These are phyloP conservation scores for Babyrousa celebensis DNA, from an alignment of 2,797 vertebrate species.

Conservation along the genomic window DNA sequence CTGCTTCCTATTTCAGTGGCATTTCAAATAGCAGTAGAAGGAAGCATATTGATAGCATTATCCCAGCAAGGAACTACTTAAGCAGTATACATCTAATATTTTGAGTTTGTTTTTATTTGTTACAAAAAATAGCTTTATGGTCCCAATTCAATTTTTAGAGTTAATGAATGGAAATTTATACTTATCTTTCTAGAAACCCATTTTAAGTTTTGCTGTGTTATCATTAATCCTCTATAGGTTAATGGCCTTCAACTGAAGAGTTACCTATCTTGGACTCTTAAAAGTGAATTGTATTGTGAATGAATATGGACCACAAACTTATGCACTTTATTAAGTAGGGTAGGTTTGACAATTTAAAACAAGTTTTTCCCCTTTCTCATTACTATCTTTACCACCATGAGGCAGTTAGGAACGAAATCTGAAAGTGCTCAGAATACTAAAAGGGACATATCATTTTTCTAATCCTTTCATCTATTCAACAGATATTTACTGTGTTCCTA, in stretches of 20 bases:
- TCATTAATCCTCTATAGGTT: neutral
- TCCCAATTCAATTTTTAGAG: constrained; percentile 43
- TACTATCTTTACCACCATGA: neutral
- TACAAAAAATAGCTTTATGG: constrained; percentile 11
- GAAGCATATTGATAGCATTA: neutral
- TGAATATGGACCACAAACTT: neutral
- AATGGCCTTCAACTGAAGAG: constrained; percentile 35
- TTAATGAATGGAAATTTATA: constrained; percentile 9
- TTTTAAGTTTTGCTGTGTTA: neutral
- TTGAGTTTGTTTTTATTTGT: constrained; percentile 16
- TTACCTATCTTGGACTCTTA: constrained; percentile 17
- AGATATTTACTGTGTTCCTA: neutral
- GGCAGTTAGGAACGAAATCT: neutral
- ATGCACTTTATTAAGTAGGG: neutral
- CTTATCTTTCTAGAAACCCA: constrained; percentile 51
- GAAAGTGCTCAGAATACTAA: neutral
- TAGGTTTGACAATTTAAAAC: neutral
- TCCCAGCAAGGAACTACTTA: neutral
- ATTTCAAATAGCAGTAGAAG: neutral
- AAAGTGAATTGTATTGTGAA: neutral
- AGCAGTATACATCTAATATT: neutral
- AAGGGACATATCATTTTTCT: neutral
- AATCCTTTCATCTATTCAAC: neutral
- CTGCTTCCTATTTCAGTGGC: neutral
- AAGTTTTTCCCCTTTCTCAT: neutral